phyloP scores from a whole-genome alignment of 2,888 invertebrate genomes.

The Megalurothrips usitatus region DNA sequence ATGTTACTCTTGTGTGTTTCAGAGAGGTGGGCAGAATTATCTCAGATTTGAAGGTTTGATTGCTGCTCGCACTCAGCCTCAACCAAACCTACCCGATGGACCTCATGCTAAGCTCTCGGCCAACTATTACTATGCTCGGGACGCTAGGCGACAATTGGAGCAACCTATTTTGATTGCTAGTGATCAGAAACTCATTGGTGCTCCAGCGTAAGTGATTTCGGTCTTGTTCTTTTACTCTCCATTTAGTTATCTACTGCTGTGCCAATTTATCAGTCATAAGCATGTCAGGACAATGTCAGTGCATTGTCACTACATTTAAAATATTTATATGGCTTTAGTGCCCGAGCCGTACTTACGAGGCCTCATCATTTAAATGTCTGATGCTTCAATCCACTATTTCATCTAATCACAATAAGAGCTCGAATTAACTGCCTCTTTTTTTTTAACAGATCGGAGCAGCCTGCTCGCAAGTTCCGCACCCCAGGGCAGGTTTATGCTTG shows the following conservation, averaged over 20 bases:
- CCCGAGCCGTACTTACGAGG: too few relatives aligned
- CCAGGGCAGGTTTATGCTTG: background rate
- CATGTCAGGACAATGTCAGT: too few relatives aligned
- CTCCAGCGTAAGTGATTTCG: background rate
- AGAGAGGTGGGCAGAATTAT: constrained; percentile 59
- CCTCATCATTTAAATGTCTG: too few relatives aligned
- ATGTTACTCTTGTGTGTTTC: constrained; percentile 37
- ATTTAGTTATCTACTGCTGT: too few relatives aligned
- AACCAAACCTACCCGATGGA: constrained; percentile 75
- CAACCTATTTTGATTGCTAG: constrained; percentile 59
- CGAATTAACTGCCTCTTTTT: background rate
- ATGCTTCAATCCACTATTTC: too few relatives aligned
- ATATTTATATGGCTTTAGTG: too few relatives aligned
- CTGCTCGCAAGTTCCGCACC: background rate
- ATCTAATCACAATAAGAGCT: too few relatives aligned
- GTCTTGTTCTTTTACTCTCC: background rate
- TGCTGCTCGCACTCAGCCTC: constrained; percentile 73
- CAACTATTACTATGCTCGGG: constrained; percentile 80
- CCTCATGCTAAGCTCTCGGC: constrained; percentile 69
- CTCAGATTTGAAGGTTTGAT: constrained; percentile 64
- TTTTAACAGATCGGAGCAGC: background rate
- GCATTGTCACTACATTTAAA: too few relatives aligned
- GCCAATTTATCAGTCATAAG: too few relatives aligned
- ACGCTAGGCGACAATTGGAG: constrained; percentile 71
- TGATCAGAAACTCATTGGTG: background rate